Base-by-base conservation (phyloP, 2,888 invertebrate species). In the Cosmia trapezina region DNA sequence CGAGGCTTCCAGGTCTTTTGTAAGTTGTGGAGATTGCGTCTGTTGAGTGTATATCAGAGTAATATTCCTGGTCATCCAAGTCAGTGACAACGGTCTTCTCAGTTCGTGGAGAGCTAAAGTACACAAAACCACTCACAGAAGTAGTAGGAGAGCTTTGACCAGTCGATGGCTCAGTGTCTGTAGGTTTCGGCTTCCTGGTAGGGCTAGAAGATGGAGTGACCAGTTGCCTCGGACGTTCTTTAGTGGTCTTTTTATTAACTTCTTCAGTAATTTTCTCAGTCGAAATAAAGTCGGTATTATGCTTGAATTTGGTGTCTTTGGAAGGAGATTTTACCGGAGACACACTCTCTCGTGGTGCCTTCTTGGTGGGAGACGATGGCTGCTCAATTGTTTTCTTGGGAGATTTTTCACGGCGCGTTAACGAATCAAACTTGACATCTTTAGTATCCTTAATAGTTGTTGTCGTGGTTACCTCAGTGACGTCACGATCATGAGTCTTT, bases 81-180 rank as follows among this genome's bases (percentile, higher is more conserved):
- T 96, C 94, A 43, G 94, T 94, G 7, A 94, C 89, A 69, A 94
- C 83, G 45, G 90, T 88, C 54, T 87, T 90, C 12, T 94, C 91
- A 56, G 85, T 82, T 49, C 79, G 86, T 37, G 95, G 93, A 66
- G 95, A 94, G 64, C 94, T 90, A 76, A 93, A 95, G 78, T 96
- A 96, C 47, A 95, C 89, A 85, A 97, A 96, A 61, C 97, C 97
- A 88, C 97, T 97, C 0, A 96, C 96, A 41, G 95, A 96, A 70
- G 96, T 96, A 57, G 97, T 97, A 2, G 97, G 97, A 63, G 96
- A 96, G 75, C 95, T 95, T 87, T 96, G 95, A 49, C 94, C 95
- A 47, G 94, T 95, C 3, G 95, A 95, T 22, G 94, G 91, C 76
- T 91, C 93, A 43, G 90, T 90, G 73, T 95, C 94, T 49, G 83